A percentile compares a stretch with the other conserved stretches of the same genome.
Conservation (phyloP, 1,140 invertebrate genomes). For the Scaptomyza graminum region DNA sequence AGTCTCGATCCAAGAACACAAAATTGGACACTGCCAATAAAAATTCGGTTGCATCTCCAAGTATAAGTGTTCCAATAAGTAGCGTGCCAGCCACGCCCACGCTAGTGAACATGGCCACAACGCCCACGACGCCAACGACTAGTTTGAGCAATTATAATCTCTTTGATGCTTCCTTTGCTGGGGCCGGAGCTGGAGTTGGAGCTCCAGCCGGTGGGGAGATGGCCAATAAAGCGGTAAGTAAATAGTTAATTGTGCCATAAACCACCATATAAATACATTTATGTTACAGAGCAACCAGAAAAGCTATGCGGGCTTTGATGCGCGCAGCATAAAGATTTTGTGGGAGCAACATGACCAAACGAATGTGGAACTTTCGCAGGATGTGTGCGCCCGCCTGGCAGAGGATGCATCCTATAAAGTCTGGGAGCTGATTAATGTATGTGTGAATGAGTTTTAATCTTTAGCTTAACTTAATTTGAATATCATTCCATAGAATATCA, state of each 20-base stretch:
- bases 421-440: slow-evolving; percentile 81
- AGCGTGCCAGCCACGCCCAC: slow-evolving; percentile 60
- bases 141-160: slow-evolving; percentile 60
- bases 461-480: not conserved
- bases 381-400: slow-evolving; percentile 73
- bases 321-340: slow-evolving; percentile 76
- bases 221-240: slow-evolving; percentile 40
- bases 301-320: slow-evolving; percentile 76
- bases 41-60: slow-evolving; percentile 24
- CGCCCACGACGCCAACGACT: slow-evolving; percentile 72
- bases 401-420: slow-evolving; percentile 83
- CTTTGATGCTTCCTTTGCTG: slow-evolving; percentile 68
- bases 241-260: no score
- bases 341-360: slow-evolving; percentile 83
- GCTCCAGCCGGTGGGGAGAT: slow-evolving; percentile 27
- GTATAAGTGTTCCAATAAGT: slow-evolving; percentile 33
- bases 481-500: slow-evolving; percentile 61
- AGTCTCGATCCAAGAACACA: slow-evolving; percentile 69
- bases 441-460: no score
- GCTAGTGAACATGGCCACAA: slow-evolving; percentile 61
- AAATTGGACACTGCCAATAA: slow-evolving; percentile 63
- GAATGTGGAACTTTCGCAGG: slow-evolving; percentile 76
- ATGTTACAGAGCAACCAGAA: slow-evolving; percentile 63
- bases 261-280: not conserved
- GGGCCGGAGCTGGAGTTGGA: slow-evolving; percentile 38